These are phyloP conservation scores for Trichosurus vulpecula DNA, from an alignment of 2,797 vertebrate genomes.

Conservation along the genomic window DNA sequence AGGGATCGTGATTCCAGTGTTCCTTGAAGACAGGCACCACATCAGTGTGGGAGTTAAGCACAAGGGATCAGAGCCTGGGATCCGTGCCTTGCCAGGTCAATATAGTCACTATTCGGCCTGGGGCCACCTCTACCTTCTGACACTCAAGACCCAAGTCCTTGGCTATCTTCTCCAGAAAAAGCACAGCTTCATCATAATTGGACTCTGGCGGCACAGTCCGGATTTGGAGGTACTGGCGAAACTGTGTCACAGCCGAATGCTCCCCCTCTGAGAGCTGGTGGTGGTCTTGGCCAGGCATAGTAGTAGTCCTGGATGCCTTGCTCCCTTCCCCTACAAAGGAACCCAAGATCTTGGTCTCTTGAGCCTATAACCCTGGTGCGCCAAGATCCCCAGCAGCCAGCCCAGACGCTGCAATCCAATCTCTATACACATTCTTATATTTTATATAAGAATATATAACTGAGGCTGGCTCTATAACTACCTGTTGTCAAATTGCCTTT, in stretches of 20 bases:
- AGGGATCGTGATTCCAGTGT: no score
- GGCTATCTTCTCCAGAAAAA: conserved; percentile 90
- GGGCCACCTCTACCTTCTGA: conserved; percentile 94
- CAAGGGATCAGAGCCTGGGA: conserved; percentile 90
- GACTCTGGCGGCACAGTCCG: conserved; percentile 94
- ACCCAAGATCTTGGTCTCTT: not conserved
- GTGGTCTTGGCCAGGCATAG: conserved; percentile 54
- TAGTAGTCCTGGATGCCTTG: not conserved
- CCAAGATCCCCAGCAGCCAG: no score
- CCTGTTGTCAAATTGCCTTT: not conserved
- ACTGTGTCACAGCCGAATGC: conserved; percentile 91
- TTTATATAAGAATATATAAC: not conserved
- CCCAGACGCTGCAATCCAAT: no score
- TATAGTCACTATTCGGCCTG: conserved; percentile 89
- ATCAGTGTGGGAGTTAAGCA: conserved; percentile 97
- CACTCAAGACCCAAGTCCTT: conserved; percentile 89
- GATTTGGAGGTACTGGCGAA: conserved; percentile 94
- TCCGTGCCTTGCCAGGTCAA: conserved; percentile 93
- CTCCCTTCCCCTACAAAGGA: not conserved
- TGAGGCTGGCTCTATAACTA: not conserved
- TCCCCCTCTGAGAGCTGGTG: conserved; percentile 79
- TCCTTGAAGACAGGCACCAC: conserved; percentile 98
- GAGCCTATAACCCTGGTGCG: no score
- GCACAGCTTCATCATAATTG: conserved; percentile 91
- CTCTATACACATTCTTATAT: no score